These are phyloP conservation scores for Nudaria mundana DNA, from an alignment of 2,888 invertebrate genomes.

Conservation along the genomic window DNA sequence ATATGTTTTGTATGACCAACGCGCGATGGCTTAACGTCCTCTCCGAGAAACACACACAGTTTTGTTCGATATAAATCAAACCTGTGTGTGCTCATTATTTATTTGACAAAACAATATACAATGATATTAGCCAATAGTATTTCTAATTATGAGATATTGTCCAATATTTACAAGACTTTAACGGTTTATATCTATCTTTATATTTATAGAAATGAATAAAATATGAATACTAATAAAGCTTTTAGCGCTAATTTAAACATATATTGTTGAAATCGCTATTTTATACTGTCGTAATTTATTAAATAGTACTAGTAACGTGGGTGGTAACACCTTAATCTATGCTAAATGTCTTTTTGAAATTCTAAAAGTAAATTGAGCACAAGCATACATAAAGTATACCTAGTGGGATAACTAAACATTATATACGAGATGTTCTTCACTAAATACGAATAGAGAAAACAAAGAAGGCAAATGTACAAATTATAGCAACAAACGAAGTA, in stretches of 20 bases:
- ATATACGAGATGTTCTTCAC: not conserved
- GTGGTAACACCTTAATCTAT: not conserved
- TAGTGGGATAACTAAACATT: too few relatives aligned
- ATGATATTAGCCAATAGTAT: too few relatives aligned
- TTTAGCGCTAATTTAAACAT: constrained; percentile 5
- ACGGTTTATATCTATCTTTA: constrained; percentile 17
- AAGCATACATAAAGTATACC: too few relatives aligned
- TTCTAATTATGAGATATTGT: not conserved
- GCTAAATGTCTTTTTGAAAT: not conserved
- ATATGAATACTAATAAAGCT: constrained; percentile 2
- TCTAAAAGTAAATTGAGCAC: not conserved
- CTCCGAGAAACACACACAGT: too few relatives aligned
- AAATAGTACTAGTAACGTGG: not conserved
- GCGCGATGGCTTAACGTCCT: too few relatives aligned
- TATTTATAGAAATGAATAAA: constrained; percentile 11
- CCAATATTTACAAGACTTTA: constrained; percentile 14
- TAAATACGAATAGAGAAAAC: too few relatives aligned
- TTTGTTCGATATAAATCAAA: too few relatives aligned
- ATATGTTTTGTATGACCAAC: too few relatives aligned
- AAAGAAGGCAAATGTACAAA: too few relatives aligned
- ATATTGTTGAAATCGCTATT: not conserved
- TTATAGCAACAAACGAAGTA: too few relatives aligned
- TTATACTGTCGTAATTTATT: not conserved
- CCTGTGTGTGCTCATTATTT: too few relatives aligned
- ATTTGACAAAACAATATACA: too few relatives aligned